Base-by-base conservation (phyloP, 1,140 invertebrate genomes). In the Ceratosolen solmsi region DNA sequence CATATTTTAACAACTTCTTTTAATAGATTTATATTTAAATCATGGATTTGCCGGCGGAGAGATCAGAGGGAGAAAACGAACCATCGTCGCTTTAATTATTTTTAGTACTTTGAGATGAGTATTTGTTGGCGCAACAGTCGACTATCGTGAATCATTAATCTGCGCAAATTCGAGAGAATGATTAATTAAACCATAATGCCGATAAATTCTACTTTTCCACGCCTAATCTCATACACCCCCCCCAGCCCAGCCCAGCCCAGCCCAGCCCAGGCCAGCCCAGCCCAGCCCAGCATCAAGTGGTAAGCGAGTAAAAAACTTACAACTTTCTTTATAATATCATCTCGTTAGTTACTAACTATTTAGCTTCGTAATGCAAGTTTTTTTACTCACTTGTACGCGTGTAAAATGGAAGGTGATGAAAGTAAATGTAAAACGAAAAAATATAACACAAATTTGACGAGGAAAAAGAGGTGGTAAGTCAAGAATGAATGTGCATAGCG, bases 301-400 rank as follows among this genome's bases (percentile, higher is more conserved):
- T 22, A 36, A 33, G 56, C 58, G 73, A 70, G 33, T 76, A 58
- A 63, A 81, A 75, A 76, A 81, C 75, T 58, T 33, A 60, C 70
- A 70, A 41, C 74, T 80, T 65, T 38, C 68, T 81, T n/a, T n/a
- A n/a, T n/a, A n/a, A n/a, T n/a, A n/a, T n/a, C n/a, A n/a, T n/a
- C n/a, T n/a, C n/a, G n/a, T n/a, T n/a, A n/a, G n/a, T n/a, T n/a
- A n/a, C n/a, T n/a, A n/a, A 56, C 25, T 73, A 63, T 75, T 74
- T 70, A 68, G 54, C 41, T 56, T 75, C 36, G 71, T 70, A 82
- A 82, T 73, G 80, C 73, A 71, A 82, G 25, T 77, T 82, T 77
- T 82, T 82, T 77, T 11, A 3, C 17, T 9, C 56, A 49, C 38
- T n/a, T 41, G 25, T 75, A 76, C 70, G 36, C 63, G 58, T 65